Percentiles rank a stretch among this genome's conserved stretches.
Conservation (phyloP, 2,113 vertebrate genomes). For the Cavia porcellus region DNA sequence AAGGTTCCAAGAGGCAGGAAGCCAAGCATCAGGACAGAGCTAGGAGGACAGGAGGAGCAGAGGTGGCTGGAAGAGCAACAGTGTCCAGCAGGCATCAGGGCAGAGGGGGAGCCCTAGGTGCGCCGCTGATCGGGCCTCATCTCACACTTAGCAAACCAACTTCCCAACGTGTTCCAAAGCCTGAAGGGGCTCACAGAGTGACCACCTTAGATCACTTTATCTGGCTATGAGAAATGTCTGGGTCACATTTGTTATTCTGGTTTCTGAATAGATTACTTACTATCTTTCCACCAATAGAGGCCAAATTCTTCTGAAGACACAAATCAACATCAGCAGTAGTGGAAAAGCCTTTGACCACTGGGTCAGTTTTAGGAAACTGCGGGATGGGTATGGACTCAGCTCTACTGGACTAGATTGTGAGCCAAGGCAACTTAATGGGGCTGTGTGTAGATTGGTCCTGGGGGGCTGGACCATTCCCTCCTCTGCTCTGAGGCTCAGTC, state of each 20-base stretch:
- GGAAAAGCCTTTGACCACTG: neutral
- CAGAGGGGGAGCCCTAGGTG: too few relatives aligned
- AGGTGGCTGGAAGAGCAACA: too few relatives aligned
- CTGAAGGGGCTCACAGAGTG: neutral
- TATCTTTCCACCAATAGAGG: neutral
- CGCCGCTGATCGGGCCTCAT: neutral
- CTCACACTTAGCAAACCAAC: neutral
- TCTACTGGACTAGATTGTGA: neutral
- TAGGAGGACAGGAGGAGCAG: neutral
- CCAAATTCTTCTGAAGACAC: neutral
- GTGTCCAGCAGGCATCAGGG: neutral
- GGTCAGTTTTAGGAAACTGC: neutral
- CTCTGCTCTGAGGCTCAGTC: neutral
- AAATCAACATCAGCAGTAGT: neutral
- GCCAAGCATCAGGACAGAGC: neutral
- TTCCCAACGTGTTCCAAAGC: neutral
- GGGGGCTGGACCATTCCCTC: neutral
- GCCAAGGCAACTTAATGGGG: neutral
- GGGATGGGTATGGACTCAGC: neutral
- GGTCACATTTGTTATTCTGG: neutral
- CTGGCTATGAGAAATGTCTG: neutral
- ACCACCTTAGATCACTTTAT: neutral
- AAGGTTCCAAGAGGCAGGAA: neutral
- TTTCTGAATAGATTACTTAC: neutral
- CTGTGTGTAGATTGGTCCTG: accelerated